Evolutionary conservation across 2,888 invertebrate species (phyloP).

Genomic region (Drosophila leonis): DNA sequence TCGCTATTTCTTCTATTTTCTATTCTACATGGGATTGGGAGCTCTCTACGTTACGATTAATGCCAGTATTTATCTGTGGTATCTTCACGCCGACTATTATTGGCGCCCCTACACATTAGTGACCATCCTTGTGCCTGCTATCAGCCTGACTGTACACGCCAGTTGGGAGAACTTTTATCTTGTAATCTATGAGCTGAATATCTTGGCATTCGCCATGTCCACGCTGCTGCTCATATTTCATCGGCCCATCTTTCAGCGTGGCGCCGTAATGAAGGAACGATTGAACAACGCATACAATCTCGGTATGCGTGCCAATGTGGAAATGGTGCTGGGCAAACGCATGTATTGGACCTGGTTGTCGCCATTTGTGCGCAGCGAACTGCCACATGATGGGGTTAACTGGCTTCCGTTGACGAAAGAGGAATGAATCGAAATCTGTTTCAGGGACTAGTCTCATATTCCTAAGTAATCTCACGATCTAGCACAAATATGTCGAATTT

Average conservation of each 20-base stretch:
- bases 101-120: constrained; percentile 86
- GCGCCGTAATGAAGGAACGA: constrained; percentile 88
- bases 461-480: constrained; percentile 35
- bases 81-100: constrained; percentile 75
- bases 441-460: constrained; percentile 30
- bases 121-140: constrained; percentile 91
- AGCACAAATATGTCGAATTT: constrained; percentile 11
- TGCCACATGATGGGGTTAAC: constrained; percentile 91
- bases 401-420: constrained; percentile 85
- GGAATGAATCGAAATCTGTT: constrained; percentile 37
- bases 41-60: constrained; percentile 90
- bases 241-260: constrained; percentile 89
- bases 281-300: constrained; percentile 88
- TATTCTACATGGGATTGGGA: constrained; percentile 90
- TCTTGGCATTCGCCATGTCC: constrained; percentile 89
- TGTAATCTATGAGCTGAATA: constrained; percentile 89
- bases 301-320: constrained; percentile 90
- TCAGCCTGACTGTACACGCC: constrained; percentile 89
- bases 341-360: constrained; percentile 93
- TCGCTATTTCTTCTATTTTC: constrained; percentile 93
- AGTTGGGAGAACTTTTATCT: constrained; percentile 89
- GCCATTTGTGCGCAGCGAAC: constrained; percentile 91
- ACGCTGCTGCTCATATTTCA: constrained; percentile 90
- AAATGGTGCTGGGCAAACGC: constrained; percentile 90
- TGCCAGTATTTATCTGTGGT: constrained; percentile 89